Conservation (phyloP, 2,113 vertebrate genomes). For the Pelodiscus sinensis region DNA sequence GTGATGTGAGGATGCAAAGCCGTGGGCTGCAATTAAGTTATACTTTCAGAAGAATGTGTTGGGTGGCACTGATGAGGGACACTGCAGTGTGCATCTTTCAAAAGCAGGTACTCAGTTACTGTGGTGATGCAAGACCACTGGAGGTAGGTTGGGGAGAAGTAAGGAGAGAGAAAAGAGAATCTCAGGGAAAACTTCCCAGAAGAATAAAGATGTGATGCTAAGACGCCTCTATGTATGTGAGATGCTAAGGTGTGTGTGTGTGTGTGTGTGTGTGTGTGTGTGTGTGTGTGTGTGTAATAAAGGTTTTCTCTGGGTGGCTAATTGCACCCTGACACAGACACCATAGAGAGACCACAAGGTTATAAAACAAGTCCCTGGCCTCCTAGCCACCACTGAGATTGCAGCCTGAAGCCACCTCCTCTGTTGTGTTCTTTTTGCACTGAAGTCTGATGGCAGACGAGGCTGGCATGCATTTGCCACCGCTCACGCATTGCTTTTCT, state of each 20-base stretch:
- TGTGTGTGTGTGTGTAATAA: not conserved
- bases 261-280: too few relatives aligned
- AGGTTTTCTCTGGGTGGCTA: conserved; percentile 1
- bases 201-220: conserved; percentile 21
- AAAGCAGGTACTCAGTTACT: not conserved
- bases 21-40: not conserved
- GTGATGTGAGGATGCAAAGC: not conserved
- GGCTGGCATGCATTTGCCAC: not conserved
- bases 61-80: not conserved
- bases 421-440: conserved; percentile 20
- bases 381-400: not conserved
- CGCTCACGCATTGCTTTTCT: conserved; percentile 8
- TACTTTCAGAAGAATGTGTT: not conserved
- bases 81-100: not conserved
- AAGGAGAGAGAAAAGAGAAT: conserved; percentile 13
- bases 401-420: conserved; percentile 30
- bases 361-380: conserved; percentile 34
- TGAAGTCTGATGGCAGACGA: not conserved
- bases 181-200: conserved; percentile 8
- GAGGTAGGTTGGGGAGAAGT: conserved; percentile 26
- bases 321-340: not conserved
- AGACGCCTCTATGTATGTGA: not conserved
- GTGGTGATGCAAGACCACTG: not conserved
- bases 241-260: too few relatives aligned
- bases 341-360: not conserved